Base-by-base conservation (phyloP, 2,888 invertebrate genomes). In the Trichacis sp. region DNA sequence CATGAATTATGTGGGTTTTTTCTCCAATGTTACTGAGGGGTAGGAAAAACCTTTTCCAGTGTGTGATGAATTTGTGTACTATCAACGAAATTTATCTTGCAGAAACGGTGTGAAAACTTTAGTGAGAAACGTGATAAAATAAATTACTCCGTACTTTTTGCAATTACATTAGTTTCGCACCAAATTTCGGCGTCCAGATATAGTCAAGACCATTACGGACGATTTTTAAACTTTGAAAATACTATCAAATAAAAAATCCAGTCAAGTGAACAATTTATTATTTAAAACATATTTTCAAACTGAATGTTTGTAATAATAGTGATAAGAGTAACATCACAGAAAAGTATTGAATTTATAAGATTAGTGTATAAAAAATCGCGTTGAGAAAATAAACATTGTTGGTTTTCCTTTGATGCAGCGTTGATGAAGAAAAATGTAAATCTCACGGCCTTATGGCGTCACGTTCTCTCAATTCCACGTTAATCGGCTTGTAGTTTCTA, bases 391-490 rank as follows among this genome's bases (percentile, higher is more conserved):
- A 64, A 49, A 61, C 55, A 56, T 48, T 40, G 46, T 53, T 49
- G 48, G 45, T 59, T 52, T 59, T 55, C 51, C 64, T 60, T 64
- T 64, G 64, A 59, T 33, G 55, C 45, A 17, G 47, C 46, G 45
- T 30, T 40, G 47, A 47, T 49, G 40, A 49, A 56, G 50, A 54
- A 58, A 63, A 64, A 62, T 60, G 65, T 63, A 69, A 63, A 59
- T 48, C 59, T 50, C 61, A 18, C 53, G 53, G 53, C 50, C n/a
- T n/a, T 47, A 47, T 62, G 58, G 62, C 49, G 60, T 63, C 59
- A 65, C 60, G 56, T 53, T 65, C 60, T 63, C 63, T 69, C 57
- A 51, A 65, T 69, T 59, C 59, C 43, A 60, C 60, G 51, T 63
- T 65, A 68, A 65, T 65, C 65, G 56, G 62, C 50, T 43, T 58